Evolutionary conservation across 2,888 invertebrate genomes (phyloP).

Genomic region (Malacosoma neustria): DNA sequence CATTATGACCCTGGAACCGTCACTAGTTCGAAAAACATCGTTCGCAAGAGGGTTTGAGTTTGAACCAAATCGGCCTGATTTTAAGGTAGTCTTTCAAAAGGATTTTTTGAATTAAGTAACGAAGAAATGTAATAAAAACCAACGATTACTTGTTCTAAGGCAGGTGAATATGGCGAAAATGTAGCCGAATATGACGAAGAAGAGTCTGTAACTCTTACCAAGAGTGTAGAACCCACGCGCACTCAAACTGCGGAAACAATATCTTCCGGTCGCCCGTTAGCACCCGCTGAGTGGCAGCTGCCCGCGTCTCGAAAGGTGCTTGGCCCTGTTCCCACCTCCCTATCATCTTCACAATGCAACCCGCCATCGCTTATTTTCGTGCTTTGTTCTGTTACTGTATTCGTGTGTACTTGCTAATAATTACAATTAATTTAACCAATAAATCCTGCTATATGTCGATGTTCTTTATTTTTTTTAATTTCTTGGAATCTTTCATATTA

Average conservation of each 20-base stretch:
- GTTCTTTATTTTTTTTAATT: no score
- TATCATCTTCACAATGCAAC: no score
- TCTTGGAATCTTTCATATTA: no score
- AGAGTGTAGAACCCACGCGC: constrained; percentile 6
- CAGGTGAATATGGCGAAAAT: constrained; percentile 59
- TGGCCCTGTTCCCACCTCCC: no score
- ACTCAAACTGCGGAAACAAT: background rate
- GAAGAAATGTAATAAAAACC: background rate
- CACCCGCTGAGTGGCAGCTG: constrained; percentile 5
- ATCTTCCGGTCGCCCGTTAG: constrained; percentile 4
- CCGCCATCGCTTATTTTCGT: no score
- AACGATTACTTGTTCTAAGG: constrained; percentile 25
- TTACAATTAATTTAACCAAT: no score
- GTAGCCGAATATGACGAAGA: constrained; percentile 40
- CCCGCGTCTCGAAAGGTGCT: background rate
- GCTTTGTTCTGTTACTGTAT: no score
- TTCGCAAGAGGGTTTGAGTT: constrained; percentile 21
- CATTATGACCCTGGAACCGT: constrained; percentile 2
- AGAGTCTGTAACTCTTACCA: constrained; percentile 17
- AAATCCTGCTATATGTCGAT: no score
- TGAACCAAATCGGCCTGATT: constrained; percentile 53
- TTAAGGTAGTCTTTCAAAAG: constrained; percentile 28
- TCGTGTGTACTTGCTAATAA: no score
- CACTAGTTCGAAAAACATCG: constrained; percentile 9
- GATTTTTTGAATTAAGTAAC: background rate